Evolutionary conservation across 1,140 invertebrate species (phyloP), one percentile per base, ranked within the genome.

Genomic region (Heliconius melpomene): DNA sequence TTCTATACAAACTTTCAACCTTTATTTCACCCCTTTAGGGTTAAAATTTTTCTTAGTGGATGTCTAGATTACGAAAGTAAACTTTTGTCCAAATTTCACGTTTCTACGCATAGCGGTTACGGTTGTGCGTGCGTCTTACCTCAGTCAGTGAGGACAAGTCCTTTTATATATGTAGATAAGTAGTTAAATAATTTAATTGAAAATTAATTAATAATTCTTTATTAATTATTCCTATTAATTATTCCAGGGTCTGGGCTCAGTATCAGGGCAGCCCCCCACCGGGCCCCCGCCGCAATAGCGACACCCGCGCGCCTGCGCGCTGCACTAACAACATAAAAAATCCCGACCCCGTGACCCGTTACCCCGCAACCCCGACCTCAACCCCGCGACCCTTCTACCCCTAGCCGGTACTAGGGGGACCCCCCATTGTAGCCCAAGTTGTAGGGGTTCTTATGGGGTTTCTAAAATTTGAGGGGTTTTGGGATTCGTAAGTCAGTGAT

Each of bases 281-380:
- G 90, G 90, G 23, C 85, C 88, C 9, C 86, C 88, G 80, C 87
- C 85, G 84, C 91, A 93, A 92, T 93, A 93, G 90, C 92, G 90
- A 89, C 85, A 79, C 85, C 83, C 78, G 85, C 85, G 82, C 83
- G 77, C 77, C 83, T 82, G 82, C 85, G 85, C 87, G 84, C 85
- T 83, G 85, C 83, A 77, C 40, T 83, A 73, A 60, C 77, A 40
- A 40, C 40, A 40, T 40, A 3, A 40, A 3, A 40, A 40, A 13
- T 40, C 38, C 38, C 38, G 38, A 13, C 40, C 11, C 40, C 40
- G 32, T 32, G 40, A 40, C 11, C 40, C 40, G 32, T 3, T 32
- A 32, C 32, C 32, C 32, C 32, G 32, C 32, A 6, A 32, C 84
- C 78, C 73, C 66, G 20, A 60, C 72, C 71, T 13, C 60, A 7